phyloP scores from a whole-genome alignment of 1,140 invertebrate genomes.

The Drosophila grimshawi region DNA sequence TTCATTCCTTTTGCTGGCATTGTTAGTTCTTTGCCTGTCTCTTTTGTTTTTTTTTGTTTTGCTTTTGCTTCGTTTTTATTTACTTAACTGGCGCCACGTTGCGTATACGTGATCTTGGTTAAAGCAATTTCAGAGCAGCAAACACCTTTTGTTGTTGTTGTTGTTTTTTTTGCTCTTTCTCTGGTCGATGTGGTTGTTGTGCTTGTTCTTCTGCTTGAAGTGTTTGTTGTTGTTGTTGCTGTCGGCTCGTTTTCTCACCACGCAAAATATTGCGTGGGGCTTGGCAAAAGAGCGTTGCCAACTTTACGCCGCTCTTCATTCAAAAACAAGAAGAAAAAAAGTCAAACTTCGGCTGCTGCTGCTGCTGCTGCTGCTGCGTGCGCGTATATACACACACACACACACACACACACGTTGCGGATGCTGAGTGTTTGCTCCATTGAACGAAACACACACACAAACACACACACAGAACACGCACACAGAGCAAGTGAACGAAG shows the following conservation, averaged over 20 bases:
- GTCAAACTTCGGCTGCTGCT: conserved; percentile 15
- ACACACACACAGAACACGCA: conserved; percentile 33
- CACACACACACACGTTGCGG: conserved; percentile 33
- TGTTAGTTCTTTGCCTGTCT: neutral
- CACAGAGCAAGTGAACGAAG: conserved; percentile 22
- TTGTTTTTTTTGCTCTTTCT: conserved; percentile 2
- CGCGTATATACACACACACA: conserved; percentile 30
- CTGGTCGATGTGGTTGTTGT: conserved; percentile 2
- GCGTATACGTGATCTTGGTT: conserved; percentile 52
- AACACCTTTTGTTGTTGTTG: conserved; percentile 8
- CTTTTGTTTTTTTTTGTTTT: neutral
- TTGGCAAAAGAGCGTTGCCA: conserved; percentile 28
- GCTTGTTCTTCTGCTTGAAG: neutral
- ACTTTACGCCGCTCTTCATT: conserved; percentile 23
- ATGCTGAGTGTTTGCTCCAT: conserved; percentile 71
- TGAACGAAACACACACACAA: conserved; percentile 50
- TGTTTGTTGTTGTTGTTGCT: conserved; percentile 19
- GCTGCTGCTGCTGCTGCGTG: conserved; percentile 34
- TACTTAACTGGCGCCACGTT: conserved; percentile 39
- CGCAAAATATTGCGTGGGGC: conserved; percentile 29
- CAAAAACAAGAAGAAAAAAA: neutral
- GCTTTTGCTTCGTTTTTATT: conserved; percentile 29
- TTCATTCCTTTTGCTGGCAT: neutral
- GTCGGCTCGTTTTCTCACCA: conserved; percentile 36
- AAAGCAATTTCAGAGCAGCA: conserved; percentile 15